Base-by-base conservation (phyloP, 2,113 vertebrate genomes). In the Limnothrissa miodon region DNA sequence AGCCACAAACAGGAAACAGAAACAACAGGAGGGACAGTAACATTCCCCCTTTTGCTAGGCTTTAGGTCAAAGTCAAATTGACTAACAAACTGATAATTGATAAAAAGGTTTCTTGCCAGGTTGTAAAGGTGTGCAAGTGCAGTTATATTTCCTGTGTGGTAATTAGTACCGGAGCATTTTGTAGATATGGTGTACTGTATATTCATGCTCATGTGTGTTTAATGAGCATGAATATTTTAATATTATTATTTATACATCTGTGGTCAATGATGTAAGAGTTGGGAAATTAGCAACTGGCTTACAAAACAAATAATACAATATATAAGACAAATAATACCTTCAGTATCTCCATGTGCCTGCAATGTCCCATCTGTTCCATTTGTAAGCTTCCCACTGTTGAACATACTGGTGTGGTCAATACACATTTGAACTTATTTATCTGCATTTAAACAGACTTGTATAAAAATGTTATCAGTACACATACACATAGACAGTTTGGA, bases 301-400 rank as follows among this genome's bases (percentile, higher is more conserved):
- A 19, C 29, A 42, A 48, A 6, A 42, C 42, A 42, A 42, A 42
- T 4, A 6, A 42, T 42, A n/a, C n/a, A n/a, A n/a, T n/a, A n/a
- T n/a, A 21, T 23, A 19, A 80, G 7, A 39, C 56, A 46, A 21
- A 19, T 84, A 93, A 93, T 93, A 99, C 98, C 97, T 92, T 98
- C 97, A 79, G 90, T 46, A 23, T 99, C 97, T 33, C 92, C 81
- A 82, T 93, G 92, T 87, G 95, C 95, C 62, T 92, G 83, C 84
- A 95, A 93, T 0, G 95, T 86, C 70, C 79, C 88, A 10, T 95
- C 94, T 45, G 93, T 93, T 80, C 94, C 97, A 51, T 98, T 98
- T 86, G 97, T 96, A 88, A 94, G 97, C 93, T 99, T 99, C 90
- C 97, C 97, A 93, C 98, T 99, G 87, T 92, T 53, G 39, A n/a